Percentiles rank a stretch among this genome's conserved stretches.
Conservation (phyloP, 2,113 vertebrate species). For the Pavo muticus region DNA sequence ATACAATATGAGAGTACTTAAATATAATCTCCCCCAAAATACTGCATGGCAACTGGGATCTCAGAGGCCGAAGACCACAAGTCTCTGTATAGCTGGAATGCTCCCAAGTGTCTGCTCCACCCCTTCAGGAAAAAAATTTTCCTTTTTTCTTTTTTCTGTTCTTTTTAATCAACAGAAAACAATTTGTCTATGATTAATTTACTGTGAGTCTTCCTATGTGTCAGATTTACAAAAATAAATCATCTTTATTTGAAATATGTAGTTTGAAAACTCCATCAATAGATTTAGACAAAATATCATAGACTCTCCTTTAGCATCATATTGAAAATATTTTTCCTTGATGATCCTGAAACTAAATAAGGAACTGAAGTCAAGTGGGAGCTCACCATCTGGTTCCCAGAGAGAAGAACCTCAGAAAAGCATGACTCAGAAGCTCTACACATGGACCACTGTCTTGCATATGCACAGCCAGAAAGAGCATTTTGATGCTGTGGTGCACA, state of each 20-base stretch:
- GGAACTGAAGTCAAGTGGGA: not conserved
- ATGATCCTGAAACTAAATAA: not conserved
- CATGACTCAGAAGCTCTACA: not conserved
- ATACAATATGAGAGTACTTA: not conserved
- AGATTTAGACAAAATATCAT: not conserved
- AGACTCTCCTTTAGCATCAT: not conserved
- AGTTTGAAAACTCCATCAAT: not conserved
- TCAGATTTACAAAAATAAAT: not conserved
- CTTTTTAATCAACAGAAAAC: not conserved
- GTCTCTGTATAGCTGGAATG: not conserved
- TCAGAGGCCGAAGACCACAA: not conserved
- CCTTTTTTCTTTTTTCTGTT: rapidly evolving
- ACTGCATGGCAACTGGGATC: not conserved
- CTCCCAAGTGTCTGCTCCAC: not conserved
- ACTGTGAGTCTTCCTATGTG: not conserved
- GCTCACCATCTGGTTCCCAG: not conserved
- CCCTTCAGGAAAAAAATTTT: not conserved
- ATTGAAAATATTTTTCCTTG: not conserved
- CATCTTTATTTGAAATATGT: not conserved
- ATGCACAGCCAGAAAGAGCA: rapidly evolving
- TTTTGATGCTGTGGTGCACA: not conserved
- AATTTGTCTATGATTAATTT: not conserved
- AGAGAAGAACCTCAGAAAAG: not conserved
- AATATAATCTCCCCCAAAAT: not conserved
- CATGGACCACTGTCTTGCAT: not conserved